Percentiles rank a stretch among this genome's conserved stretches.
Conservation (phyloP, 2,797 vertebrate species). For the Anguilla anguilla region DNA sequence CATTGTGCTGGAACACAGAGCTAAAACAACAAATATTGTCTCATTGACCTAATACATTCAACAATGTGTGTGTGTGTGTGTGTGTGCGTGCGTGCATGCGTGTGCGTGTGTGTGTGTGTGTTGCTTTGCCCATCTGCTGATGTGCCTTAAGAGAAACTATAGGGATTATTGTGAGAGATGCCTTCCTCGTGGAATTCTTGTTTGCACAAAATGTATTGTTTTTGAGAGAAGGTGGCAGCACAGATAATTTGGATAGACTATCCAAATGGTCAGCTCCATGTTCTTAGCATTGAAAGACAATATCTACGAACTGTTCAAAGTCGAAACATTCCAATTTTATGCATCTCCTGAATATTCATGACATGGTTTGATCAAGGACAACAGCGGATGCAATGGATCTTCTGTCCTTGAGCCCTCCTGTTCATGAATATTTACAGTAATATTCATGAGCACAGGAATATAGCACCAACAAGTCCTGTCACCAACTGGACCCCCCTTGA, state of each 20-base stretch:
- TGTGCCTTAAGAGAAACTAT: not conserved
- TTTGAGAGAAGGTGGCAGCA: not conserved
- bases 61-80: not conserved
- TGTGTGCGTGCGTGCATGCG: no score
- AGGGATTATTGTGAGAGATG: not conserved
- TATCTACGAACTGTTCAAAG: not conserved
- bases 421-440: constrained; percentile 16
- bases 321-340: not conserved
- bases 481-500: constrained; percentile 12
- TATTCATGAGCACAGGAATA: not conserved
- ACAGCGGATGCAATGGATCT: not conserved
- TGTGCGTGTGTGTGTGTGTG: not conserved
- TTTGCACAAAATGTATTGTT: not conserved
- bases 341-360: not conserved
- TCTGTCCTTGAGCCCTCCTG: constrained; percentile 8
- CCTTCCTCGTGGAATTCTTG: not conserved
- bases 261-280: not conserved
- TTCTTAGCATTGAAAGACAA: not conserved
- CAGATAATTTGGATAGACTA: not conserved
- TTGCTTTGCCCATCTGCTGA: not conserved
- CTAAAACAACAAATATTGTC: no score
- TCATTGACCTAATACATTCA: no score
- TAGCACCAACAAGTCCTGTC: constrained; percentile 30
- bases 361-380: not conserved
- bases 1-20: no score